phyloP scores from a whole-genome alignment of 2,113 vertebrate genomes.

The Silurus asotus region DNA sequence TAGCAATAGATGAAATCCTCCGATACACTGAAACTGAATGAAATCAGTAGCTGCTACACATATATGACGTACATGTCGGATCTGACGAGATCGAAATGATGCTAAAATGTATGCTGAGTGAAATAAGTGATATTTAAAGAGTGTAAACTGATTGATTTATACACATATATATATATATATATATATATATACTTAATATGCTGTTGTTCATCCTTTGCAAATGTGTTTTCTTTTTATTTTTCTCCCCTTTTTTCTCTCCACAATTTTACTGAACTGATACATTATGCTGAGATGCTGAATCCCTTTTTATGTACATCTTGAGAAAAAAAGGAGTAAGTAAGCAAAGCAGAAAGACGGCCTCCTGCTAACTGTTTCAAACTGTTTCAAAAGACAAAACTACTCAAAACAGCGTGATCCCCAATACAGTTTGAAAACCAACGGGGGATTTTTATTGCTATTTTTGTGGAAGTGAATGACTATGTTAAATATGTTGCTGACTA shows the following conservation, averaged over 20 bases:
- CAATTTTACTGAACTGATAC: constrained; percentile 78
- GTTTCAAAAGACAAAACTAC: constrained; percentile 51
- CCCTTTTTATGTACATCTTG: constrained; percentile 74
- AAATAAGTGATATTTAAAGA: constrained; percentile 55
- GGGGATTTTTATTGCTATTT: constrained; percentile 78
- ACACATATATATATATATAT: too few species aligned
- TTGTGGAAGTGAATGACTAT: constrained; percentile 78
- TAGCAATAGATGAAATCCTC: constrained; percentile 65
- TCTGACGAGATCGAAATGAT: constrained; percentile 76
- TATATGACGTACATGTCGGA: constrained; percentile 80
- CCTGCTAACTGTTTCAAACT: constrained; percentile 68
- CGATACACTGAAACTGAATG: constrained; percentile 87
- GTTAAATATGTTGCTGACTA: constrained; percentile 63
- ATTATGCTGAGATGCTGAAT: constrained; percentile 78
- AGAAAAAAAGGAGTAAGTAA: constrained; percentile 62
- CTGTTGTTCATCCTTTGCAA: constrained; percentile 64
- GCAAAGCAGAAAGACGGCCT: constrained; percentile 53
- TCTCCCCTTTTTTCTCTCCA: constrained; percentile 39
- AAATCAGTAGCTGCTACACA: constrained; percentile 74
- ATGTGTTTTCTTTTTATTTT: constrained; percentile 48
- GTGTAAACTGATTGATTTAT: constrained; percentile 51
- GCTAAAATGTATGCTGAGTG: constrained; percentile 63
- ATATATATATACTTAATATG: constrained; percentile 44
- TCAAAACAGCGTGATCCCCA: constrained; percentile 67
- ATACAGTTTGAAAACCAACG: constrained; percentile 63